Conservation (phyloP, 2,113 vertebrate genomes). For the Ailuropoda melanoleuca region DNA sequence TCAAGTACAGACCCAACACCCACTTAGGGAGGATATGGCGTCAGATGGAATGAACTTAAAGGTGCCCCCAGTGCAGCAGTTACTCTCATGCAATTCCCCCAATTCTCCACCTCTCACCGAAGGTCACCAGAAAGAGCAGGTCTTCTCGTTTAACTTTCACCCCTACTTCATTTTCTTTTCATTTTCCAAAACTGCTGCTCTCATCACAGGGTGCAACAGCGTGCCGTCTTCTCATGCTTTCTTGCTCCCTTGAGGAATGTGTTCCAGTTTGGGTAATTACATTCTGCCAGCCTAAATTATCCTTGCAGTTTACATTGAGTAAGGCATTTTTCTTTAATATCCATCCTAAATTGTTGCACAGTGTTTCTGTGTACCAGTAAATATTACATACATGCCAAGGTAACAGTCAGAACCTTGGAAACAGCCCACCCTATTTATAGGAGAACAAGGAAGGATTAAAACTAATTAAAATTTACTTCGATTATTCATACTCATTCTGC, state of each 20-base stretch:
- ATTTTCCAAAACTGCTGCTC: constrained; percentile 48
- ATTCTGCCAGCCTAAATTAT: constrained; percentile 67
- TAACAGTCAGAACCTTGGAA: constrained; percentile 71
- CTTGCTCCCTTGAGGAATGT: constrained; percentile 66
- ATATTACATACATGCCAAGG: constrained; percentile 50
- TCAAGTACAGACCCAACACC: background rate
- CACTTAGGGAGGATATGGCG: accelerated
- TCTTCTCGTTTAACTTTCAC: constrained; percentile 12
- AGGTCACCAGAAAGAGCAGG: constrained; percentile 14
- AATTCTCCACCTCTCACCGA: background rate
- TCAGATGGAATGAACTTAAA: background rate
- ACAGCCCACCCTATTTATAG: constrained; percentile 59
- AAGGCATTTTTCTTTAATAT: constrained; percentile 74
- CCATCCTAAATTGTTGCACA: constrained; percentile 72
- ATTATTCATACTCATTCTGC: constrained; percentile 57
- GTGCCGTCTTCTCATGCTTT: background rate
- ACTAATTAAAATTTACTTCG: constrained; percentile 73
- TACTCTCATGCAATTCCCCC: background rate
- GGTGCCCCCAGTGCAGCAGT: background rate
- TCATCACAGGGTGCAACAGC: constrained; percentile 36
- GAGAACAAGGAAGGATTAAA: constrained; percentile 69
- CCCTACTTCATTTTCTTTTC: constrained; percentile 17
- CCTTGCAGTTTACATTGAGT: constrained; percentile 61
- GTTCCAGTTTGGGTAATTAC: constrained; percentile 74
- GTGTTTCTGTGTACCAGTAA: constrained; percentile 64